These are phyloP conservation scores for Drosophila algonquin DNA, from an alignment of 2,888 invertebrate genomes.

Conservation along the genomic window DNA sequence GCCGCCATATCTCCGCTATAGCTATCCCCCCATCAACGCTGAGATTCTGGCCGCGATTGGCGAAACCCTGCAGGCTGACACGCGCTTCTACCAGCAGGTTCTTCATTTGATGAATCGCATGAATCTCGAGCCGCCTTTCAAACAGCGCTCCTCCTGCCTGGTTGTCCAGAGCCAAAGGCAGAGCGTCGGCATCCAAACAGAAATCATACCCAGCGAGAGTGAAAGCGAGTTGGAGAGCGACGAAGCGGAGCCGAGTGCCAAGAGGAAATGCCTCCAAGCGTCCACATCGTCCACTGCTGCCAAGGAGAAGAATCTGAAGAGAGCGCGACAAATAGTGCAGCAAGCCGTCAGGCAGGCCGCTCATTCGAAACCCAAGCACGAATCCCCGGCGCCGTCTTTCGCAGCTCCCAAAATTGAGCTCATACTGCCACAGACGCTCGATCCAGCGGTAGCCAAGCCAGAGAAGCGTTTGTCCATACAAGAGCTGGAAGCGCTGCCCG, in stretches of 20 bases:
- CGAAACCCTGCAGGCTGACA: constrained; percentile 89
- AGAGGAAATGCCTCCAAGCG: constrained; percentile 8
- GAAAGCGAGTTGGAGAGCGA: constrained; percentile 83
- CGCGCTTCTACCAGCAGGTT: constrained; percentile 92
- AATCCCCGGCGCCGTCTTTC: constrained; percentile 10
- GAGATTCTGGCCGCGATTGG: constrained; percentile 91
- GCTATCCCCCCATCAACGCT: constrained; percentile 91
- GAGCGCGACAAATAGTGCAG: constrained; percentile 71
- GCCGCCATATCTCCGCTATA: constrained; percentile 90
- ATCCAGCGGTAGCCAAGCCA: constrained; percentile 6
- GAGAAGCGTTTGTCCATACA: constrained; percentile 88
- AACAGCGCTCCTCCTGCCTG: constrained; percentile 67
- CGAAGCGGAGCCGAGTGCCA: constrained; percentile 52
- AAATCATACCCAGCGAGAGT: constrained; percentile 38
- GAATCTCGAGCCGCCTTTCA: constrained; percentile 94
- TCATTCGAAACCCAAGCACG: not conserved
- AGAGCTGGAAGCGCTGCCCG: constrained; percentile 89
- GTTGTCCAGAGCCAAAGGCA: constrained; percentile 12
- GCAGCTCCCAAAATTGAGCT: constrained; percentile 67
- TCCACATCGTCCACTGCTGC: not conserved
- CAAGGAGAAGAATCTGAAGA: constrained; percentile 55
- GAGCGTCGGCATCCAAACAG: constrained; percentile 77
- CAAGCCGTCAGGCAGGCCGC: constrained; percentile 33
- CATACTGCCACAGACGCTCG: constrained; percentile 50
- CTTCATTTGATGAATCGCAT: constrained; percentile 98